These are phyloP conservation scores for Danaus melanippus DNA, from an alignment of 1,140 invertebrate genomes.

Conservation along the genomic window DNA sequence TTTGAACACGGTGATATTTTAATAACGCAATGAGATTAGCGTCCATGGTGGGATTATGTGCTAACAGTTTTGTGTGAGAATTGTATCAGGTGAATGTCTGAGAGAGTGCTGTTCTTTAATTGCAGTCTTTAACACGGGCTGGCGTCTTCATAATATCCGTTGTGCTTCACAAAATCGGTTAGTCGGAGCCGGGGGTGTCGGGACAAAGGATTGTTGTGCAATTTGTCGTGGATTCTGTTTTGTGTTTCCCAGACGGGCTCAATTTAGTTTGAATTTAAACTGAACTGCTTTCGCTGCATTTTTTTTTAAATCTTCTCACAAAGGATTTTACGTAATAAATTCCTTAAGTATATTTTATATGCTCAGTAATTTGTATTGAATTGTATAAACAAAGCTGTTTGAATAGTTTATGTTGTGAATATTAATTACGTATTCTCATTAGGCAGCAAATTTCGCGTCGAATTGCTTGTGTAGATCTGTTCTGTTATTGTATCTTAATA, in stretches of 20 bases:
- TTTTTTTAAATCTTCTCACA: neutral
- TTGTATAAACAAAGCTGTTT: too few species aligned
- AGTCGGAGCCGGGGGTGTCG: constrained; percentile 28
- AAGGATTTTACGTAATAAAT: too few species aligned
- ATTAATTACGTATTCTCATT: too few species aligned
- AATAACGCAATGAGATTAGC: constrained; percentile 39
- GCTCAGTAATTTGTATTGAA: too few species aligned
- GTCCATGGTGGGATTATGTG: constrained; percentile 5
- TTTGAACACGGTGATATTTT: constrained; percentile 47
- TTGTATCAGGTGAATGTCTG: constrained; percentile 9
- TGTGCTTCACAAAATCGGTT: constrained; percentile 33
- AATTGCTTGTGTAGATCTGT: too few species aligned
- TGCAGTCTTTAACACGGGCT: constrained; percentile 30
- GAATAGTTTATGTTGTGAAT: too few species aligned
- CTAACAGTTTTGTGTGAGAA: constrained; percentile 6
- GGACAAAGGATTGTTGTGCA: constrained; percentile 42
- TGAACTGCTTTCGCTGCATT: constrained; percentile 11
- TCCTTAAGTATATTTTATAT: too few species aligned
- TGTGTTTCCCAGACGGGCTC: constrained; percentile 26
- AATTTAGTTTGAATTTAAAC: constrained; percentile 26
- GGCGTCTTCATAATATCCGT: constrained; percentile 32
- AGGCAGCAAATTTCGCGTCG: too few species aligned
- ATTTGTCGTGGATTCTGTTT: constrained; percentile 38
- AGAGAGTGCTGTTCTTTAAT: constrained; percentile 4
- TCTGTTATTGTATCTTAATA: too few species aligned